Evolutionary conservation across 2,797 vertebrate genomes (phyloP).

Genomic region (Molossus molossus): DNA sequence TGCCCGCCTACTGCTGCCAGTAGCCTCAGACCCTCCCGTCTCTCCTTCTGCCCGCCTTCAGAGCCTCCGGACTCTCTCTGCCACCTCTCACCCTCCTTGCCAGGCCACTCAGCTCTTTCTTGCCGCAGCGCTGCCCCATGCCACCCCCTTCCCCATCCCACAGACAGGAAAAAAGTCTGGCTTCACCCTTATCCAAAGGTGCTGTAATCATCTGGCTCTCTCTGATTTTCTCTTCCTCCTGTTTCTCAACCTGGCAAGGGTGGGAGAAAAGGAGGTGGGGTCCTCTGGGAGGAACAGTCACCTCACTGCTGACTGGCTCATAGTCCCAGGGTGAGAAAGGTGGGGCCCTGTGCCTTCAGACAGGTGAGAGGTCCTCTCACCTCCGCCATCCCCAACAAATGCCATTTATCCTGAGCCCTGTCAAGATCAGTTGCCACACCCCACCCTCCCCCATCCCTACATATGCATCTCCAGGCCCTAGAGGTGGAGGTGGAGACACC

Average conservation of each 20-base stretch:
- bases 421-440: constrained; percentile 2
- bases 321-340: neutral
- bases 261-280: constrained; percentile 31
- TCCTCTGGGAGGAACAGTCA: neutral
- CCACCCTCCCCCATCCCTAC: neutral
- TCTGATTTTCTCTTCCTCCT: constrained; percentile 31
- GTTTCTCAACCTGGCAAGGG: constrained; percentile 39
- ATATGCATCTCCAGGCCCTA: neutral
- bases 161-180: neutral
- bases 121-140: neutral
- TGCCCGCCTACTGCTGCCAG: neutral
- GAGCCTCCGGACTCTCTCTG: neutral
- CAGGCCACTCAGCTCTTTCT: constrained; percentile 54
- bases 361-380: constrained; percentile 21
- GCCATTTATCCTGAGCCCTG: neutral
- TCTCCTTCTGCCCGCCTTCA: neutral
- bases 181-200: neutral
- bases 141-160: neutral
- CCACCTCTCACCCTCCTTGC: constrained; percentile 6
- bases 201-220: neutral
- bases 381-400: neutral
- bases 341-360: neutral
- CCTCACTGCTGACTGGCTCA: neutral
- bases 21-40: neutral
- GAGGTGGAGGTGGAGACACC: constrained; percentile 48